Percentiles rank a stretch among this genome's conserved stretches.
Evolutionary conservation across 2,797 vertebrate genomes (phyloP).

Genomic region (Coendou prehensilis): DNA sequence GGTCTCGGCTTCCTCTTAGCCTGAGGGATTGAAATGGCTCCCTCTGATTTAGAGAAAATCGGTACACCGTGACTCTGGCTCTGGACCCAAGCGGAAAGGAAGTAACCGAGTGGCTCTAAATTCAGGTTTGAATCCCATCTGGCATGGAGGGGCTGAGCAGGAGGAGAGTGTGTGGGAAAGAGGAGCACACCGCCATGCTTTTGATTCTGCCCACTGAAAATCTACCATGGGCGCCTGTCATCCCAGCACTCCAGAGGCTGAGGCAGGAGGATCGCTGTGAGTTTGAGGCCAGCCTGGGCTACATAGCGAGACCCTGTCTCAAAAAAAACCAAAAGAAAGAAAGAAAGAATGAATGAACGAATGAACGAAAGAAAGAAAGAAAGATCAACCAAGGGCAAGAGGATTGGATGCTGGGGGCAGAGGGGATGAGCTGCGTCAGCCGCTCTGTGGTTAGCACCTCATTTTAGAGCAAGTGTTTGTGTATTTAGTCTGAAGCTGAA

Average conservation of each 20-base stretch:
- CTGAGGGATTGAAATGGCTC: accelerated
- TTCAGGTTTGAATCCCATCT: not conserved
- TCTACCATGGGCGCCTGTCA: not conserved
- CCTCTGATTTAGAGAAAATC: not conserved
- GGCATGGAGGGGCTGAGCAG: accelerated
- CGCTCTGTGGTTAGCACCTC: not conserved
- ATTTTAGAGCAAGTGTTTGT: not conserved
- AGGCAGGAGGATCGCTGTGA: too few relatives aligned
- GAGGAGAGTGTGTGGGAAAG: not conserved
- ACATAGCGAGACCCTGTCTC: too few relatives aligned
- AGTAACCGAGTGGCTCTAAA: not conserved
- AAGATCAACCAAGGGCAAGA: not conserved
- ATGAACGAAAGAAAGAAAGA: too few relatives aligned
- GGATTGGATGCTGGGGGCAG: not conserved
- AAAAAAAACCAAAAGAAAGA: too few relatives aligned
- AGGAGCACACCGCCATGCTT: not conserved
- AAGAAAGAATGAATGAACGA: too few relatives aligned
- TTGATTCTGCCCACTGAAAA: not conserved
- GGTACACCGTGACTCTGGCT: not conserved
- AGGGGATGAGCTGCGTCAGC: not conserved
- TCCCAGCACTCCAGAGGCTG: too few relatives aligned
- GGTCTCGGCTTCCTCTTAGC: not conserved
- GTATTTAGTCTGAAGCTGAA: not conserved
- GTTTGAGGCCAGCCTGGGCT: too few relatives aligned
- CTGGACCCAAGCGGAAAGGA: not conserved